Evolutionary conservation across 2,888 invertebrate genomes (phyloP).

Genomic region (Drosophila acutilabella): DNA sequence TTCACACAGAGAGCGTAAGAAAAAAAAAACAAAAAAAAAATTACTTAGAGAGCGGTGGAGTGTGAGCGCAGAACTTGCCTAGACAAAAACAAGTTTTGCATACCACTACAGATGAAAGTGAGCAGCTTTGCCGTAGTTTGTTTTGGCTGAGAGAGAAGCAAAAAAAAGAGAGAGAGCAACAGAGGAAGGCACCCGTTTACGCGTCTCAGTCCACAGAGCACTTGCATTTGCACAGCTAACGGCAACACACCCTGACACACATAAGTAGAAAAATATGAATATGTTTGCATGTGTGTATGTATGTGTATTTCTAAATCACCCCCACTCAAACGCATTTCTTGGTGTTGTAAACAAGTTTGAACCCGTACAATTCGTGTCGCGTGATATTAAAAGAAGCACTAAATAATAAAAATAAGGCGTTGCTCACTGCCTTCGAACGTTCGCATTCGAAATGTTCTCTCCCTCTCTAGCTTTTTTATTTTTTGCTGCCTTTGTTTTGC

Average conservation of each 20-base stretch:
- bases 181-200: conserved; percentile 16
- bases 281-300: not conserved
- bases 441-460: conserved; percentile 12
- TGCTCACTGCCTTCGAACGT: conserved; percentile 10
- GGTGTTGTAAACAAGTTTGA: conserved; percentile 37
- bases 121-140: conserved; percentile 50
- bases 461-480: not conserved
- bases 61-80: conserved; percentile 37
- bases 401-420: conserved; percentile 27
- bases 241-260: conserved; percentile 45
- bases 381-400: conserved; percentile 36
- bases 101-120: conserved; percentile 51
- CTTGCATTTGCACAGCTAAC: conserved; percentile 34
- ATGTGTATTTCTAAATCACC: conserved; percentile 23
- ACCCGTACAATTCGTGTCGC: conserved; percentile 47
- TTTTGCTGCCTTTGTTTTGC: conserved; percentile 4
- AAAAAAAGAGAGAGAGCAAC: conserved; percentile 10
- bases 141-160: conserved; percentile 31
- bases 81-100: conserved; percentile 55
- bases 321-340: conserved; percentile 26
- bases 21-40: not conserved
- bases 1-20: not conserved
- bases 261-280: conserved; percentile 21
- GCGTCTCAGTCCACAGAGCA: conserved; percentile 13
- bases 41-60: conserved; percentile 8